Evolutionary conservation across 2,113 vertebrate genomes (phyloP).

Genomic region (Neoarius graeffei): DNA sequence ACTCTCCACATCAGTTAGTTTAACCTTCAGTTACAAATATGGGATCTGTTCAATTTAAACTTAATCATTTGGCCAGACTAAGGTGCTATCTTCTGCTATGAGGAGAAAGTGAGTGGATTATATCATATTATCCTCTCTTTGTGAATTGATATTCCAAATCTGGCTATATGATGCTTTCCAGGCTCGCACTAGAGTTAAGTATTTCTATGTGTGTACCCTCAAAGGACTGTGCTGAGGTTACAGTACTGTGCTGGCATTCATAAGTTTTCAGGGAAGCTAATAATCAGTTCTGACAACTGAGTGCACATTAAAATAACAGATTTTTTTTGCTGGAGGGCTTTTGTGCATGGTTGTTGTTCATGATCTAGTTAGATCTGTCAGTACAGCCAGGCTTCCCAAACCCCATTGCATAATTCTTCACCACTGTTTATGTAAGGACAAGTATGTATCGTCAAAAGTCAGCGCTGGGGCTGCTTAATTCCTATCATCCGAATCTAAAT

Average conservation of each 20-base stretch:
- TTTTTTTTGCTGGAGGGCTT: not conserved
- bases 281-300: constrained; percentile 27
- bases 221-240: constrained; percentile 3
- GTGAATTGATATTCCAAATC: constrained; percentile 42
- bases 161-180: constrained; percentile 45
- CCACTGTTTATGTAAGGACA: constrained; percentile 33
- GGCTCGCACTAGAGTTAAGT: constrained; percentile 27
- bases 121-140: constrained; percentile 37
- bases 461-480: constrained; percentile 24
- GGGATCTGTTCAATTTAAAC: constrained; percentile 20
- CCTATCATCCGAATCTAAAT: constrained; percentile 10
- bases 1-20: not conserved
- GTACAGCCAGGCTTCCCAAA: constrained; percentile 35
- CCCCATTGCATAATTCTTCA: constrained; percentile 34
- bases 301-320: constrained; percentile 19
- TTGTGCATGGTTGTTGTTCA: not conserved
- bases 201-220: not conserved
- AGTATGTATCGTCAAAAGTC: constrained; percentile 26
- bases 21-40: not conserved
- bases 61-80: not conserved
- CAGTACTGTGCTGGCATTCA: not conserved
- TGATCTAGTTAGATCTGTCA: constrained; percentile 22
- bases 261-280: constrained; percentile 7
- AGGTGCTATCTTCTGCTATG: not conserved
- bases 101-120: constrained; percentile 38